Evolutionary conservation across 2,113 vertebrate species (phyloP).

Genomic region (Otocyon megalotis): DNA sequence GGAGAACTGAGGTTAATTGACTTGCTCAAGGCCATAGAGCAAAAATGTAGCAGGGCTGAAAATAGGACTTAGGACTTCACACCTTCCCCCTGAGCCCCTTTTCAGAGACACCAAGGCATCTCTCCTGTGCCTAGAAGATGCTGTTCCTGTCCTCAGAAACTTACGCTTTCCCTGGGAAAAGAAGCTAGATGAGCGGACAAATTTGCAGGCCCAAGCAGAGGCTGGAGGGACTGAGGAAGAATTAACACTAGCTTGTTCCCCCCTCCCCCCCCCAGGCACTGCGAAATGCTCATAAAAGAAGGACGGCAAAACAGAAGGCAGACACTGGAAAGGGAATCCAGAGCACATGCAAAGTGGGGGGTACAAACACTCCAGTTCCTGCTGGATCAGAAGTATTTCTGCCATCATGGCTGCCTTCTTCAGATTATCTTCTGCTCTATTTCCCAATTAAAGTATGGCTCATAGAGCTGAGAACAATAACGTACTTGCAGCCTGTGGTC

Average conservation of each 20-base stretch:
- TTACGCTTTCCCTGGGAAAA: neutral
- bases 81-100: neutral
- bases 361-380: neutral
- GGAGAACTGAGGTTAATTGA: neutral
- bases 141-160: neutral
- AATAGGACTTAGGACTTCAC: neutral
- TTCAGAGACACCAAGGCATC: neutral
- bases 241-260: neutral
- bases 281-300: neutral
- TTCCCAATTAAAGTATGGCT: conserved; percentile 76
- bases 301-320: neutral
- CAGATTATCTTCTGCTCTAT: conserved; percentile 76
- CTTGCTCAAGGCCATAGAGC: neutral
- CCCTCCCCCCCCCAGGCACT: neutral
- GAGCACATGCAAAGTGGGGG: neutral
- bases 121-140: neutral
- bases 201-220: neutral
- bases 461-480: conserved; percentile 27
- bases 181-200: neutral
- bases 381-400: neutral
- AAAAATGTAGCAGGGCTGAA: neutral
- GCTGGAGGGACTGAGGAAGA: neutral
- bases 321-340: neutral
- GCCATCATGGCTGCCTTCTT: neutral
- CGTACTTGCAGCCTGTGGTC: neutral